A percentile compares a stretch with the other conserved stretches of the same genome.
Conservation (phyloP, 1,140 invertebrate genomes). For the Papilio xuthus region DNA sequence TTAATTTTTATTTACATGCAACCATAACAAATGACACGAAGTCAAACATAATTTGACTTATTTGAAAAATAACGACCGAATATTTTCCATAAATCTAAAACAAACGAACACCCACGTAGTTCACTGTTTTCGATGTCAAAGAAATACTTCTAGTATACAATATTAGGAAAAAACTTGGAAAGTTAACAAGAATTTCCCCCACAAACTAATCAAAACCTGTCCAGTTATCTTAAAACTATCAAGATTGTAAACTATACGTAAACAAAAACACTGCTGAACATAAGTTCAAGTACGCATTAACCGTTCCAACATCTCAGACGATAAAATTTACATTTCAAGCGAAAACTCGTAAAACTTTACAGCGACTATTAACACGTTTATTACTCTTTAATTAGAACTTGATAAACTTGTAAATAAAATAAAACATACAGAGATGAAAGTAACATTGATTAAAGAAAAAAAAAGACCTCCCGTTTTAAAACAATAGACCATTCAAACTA, state of each 20-base stretch:
- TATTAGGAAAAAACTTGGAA: neutral
- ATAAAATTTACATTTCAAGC: constrained; percentile 71
- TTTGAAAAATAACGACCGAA: neutral
- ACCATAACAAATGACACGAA: neutral
- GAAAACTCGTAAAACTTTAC: constrained; percentile 69
- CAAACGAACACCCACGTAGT: neutral
- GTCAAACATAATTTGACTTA: neutral
- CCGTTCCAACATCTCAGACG: constrained; percentile 51
- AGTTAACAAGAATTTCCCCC: neutral
- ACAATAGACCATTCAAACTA: constrained; percentile 72
- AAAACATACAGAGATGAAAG: constrained; percentile 66
- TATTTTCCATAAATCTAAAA: neutral
- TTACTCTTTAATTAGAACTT: constrained; percentile 72
- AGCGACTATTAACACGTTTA: constrained; percentile 61
- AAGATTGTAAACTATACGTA: constrained; percentile 51
- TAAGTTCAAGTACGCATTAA: constrained; percentile 64
- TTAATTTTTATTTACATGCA: neutral
- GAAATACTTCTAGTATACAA: neutral
- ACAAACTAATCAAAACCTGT: constrained; percentile 49
- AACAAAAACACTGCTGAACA: constrained; percentile 50
- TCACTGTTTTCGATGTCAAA: neutral
- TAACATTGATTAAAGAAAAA: constrained; percentile 57
- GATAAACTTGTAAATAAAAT: constrained; percentile 72
- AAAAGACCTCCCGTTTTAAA: constrained; percentile 61
- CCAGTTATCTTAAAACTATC: constrained; percentile 48